Conservation (phyloP, 2,113 vertebrate species). For the Pelvicachromis taeniatus region DNA sequence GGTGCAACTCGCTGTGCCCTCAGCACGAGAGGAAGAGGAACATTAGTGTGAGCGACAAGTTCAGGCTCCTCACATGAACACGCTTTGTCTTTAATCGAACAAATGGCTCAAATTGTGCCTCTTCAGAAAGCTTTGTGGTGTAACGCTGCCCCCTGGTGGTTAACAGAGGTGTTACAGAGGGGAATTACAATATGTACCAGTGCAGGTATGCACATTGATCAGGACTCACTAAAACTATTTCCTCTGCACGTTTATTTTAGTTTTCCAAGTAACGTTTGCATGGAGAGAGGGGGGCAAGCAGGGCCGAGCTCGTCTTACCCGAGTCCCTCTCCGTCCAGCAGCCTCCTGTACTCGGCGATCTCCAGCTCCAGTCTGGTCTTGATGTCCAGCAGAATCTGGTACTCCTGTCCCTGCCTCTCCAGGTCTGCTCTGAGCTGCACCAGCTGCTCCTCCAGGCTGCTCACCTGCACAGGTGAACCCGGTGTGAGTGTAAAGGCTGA, state of each 20-base stretch:
- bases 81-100: not conserved
- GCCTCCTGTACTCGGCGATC: constrained; percentile 78
- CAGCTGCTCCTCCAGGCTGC: constrained; percentile 69
- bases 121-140: not conserved
- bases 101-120: not conserved
- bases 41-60: not conserved
- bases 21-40: not conserved
- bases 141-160: not conserved
- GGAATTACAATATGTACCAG: not conserved
- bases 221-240: not conserved
- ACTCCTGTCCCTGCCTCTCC: constrained; percentile 79
- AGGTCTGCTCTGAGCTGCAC: constrained; percentile 67
- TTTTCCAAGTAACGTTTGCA: not conserved
- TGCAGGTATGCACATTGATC: not conserved
- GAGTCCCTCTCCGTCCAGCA: constrained; percentile 59
- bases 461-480: constrained; percentile 28
- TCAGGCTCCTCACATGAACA: not conserved
- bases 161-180: too few species aligned
- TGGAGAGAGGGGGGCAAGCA: too few species aligned
- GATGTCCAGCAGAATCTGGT: constrained; percentile 77
- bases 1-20: not conserved
- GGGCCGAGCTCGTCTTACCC: constrained; percentile 16
- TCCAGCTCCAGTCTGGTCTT: constrained; percentile 82
- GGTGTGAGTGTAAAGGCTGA: not conserved
- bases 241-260: not conserved